These are phyloP conservation scores for Merluccius polli DNA, from an alignment of 2,797 vertebrate genomes.

Conservation along the genomic window DNA sequence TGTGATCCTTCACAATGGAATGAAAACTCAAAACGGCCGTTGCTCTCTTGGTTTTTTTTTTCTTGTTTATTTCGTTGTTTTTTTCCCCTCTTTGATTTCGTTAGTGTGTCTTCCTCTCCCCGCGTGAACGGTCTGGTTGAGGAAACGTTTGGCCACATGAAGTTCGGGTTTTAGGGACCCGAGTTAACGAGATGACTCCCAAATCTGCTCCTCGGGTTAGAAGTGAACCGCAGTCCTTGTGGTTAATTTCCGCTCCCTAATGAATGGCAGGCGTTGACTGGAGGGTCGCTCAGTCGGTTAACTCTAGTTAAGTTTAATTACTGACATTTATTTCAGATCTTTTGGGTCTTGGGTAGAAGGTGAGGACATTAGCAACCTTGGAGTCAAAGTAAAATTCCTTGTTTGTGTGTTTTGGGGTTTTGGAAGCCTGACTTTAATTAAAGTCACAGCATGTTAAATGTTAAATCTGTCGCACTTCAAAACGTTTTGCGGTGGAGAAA, in stretches of 20 bases:
- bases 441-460: slow-evolving; percentile 26
- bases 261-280: neutral
- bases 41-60: neutral
- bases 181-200: slow-evolving; percentile 22
- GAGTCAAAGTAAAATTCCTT: neutral
- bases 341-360: neutral
- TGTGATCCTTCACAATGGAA: neutral
- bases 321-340: neutral
- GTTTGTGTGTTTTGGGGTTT: neutral
- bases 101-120: neutral
- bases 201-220: slow-evolving; percentile 24
- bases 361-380: neutral
- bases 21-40: neutral
- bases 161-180: slow-evolving; percentile 14
- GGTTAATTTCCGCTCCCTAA: neutral
- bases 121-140: neutral
- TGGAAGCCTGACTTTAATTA: slow-evolving; percentile 4
- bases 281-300: neutral
- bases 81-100: neutral
- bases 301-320: neutral
- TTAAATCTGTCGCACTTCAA: slow-evolving; percentile 23
- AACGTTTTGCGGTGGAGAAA: slow-evolving; percentile 19
- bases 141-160: slow-evolving; percentile 4
- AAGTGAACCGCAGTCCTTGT: slow-evolving; percentile 15
- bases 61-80: neutral